Evolutionary conservation across 2,888 invertebrate species (phyloP).

Genomic region (Ectobius pallidus): DNA sequence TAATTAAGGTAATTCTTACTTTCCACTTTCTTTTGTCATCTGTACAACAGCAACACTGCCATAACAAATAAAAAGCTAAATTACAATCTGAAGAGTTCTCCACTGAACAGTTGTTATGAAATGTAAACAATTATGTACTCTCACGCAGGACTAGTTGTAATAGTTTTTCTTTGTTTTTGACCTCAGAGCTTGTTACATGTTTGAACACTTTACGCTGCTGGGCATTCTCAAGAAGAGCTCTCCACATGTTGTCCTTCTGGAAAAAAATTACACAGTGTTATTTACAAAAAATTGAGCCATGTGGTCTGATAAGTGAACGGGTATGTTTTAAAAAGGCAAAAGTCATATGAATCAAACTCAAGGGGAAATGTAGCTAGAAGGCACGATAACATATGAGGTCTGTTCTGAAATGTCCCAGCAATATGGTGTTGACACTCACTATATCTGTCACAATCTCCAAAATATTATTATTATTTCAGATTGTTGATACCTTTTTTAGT

Average conservation of each 20-base stretch:
- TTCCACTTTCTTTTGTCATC: no score
- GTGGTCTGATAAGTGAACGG: background rate
- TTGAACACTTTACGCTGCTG: constrained; percentile 9
- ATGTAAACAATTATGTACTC: no score
- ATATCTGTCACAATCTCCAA: no score
- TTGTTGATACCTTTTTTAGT: no score
- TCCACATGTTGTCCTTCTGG: constrained; percentile 63
- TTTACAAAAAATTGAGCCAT: background rate
- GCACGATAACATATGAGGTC: background rate
- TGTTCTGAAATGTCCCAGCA: background rate
- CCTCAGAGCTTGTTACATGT: background rate
- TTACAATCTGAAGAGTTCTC: no score
- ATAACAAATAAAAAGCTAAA: no score
- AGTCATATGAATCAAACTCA: background rate
- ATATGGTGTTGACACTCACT: background rate
- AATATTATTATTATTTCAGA: no score
- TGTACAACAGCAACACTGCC: no score
- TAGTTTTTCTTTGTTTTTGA: background rate
- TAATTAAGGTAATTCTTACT: no score
- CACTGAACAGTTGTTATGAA: no score
- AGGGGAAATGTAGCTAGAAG: background rate
- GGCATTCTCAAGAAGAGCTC: constrained; percentile 63
- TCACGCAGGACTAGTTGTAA: background rate
- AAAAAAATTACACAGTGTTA: constrained; percentile 45
- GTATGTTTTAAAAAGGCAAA: background rate